phyloP scores from a whole-genome alignment of 1,140 invertebrate species.

The Drosophila gunungcola region DNA sequence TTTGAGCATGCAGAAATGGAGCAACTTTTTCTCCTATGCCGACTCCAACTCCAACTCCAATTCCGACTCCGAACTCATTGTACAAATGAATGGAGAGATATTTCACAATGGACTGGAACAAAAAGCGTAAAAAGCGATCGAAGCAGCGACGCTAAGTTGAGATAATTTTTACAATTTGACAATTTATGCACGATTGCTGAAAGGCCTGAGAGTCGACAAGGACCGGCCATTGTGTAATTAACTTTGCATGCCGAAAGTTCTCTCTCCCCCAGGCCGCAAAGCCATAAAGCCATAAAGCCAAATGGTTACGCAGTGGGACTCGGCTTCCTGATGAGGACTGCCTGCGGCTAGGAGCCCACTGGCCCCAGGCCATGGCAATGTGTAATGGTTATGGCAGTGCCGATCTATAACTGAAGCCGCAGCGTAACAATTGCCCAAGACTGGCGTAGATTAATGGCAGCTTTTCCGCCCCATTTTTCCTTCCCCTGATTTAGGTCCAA shows the following conservation, averaged over 20 bases:
- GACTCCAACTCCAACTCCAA: constrained; percentile 2
- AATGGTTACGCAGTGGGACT: constrained; percentile 55
- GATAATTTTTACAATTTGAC: constrained; percentile 83
- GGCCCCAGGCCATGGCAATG: constrained; percentile 22
- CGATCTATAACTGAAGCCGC: constrained; percentile 41
- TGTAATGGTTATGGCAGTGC: constrained; percentile 30
- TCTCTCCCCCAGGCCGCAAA: constrained; percentile 26
- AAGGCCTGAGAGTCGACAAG: constrained; percentile 40
- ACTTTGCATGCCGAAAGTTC: constrained; percentile 72
- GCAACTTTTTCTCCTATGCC: constrained; percentile 46
- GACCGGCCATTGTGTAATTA: constrained; percentile 73
- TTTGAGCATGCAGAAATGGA: constrained; percentile 67
- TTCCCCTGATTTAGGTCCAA: constrained; percentile 22
- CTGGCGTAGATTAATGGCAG: constrained; percentile 64
- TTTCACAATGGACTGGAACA: constrained; percentile 67
- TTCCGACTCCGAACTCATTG: constrained; percentile 47
- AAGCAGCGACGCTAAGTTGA: constrained; percentile 69
- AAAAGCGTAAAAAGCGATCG: constrained; percentile 32
- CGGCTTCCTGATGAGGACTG: constrained; percentile 77
- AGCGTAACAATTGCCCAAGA: constrained; percentile 59
- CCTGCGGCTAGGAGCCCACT: constrained; percentile 55
- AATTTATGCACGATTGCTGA: constrained; percentile 78
- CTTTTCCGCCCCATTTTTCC: constrained; percentile 12
- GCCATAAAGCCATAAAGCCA: neutral
- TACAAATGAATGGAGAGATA: constrained; percentile 73